A percentile compares a stretch with the other conserved stretches of the same genome.
phyloP scores from a whole-genome alignment of 2,113 vertebrate genomes.

The Zosterops borbonicus region DNA sequence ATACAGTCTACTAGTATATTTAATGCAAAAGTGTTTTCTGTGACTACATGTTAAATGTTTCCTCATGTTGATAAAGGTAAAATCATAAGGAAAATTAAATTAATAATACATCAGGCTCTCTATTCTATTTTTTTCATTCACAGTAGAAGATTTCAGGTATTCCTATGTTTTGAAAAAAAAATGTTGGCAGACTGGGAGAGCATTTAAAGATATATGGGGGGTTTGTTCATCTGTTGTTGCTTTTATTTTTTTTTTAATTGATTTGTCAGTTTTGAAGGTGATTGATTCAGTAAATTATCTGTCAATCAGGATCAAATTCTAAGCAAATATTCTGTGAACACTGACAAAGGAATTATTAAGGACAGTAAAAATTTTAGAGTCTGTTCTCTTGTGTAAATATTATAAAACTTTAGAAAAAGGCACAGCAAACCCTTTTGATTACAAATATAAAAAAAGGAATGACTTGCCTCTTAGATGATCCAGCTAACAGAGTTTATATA shows the following conservation, averaged over 20 bases:
- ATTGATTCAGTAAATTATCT: background rate
- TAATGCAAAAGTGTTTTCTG: background rate
- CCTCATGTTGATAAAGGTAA: background rate
- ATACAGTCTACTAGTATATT: background rate
- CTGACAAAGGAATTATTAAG: background rate
- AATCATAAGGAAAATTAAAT: background rate
- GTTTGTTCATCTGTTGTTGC: background rate
- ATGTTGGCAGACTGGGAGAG: background rate
- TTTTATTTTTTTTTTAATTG: background rate
- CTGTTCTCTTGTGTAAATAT: background rate
- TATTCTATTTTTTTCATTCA: background rate
- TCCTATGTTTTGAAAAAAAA: background rate
- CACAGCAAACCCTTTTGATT: background rate
- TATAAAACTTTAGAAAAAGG: background rate
- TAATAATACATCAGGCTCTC: background rate
- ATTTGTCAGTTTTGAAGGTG: background rate
- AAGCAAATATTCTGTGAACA: background rate
- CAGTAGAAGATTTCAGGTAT: background rate
- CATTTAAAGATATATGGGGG: background rate
- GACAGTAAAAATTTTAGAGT: background rate
- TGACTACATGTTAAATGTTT: background rate
- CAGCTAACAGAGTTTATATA: background rate
- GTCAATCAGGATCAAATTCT: background rate
- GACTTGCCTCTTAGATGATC: background rate
- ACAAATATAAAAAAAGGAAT: background rate